Conservation (phyloP, 2,797 vertebrate genomes). For the Lacerta viridis region DNA sequence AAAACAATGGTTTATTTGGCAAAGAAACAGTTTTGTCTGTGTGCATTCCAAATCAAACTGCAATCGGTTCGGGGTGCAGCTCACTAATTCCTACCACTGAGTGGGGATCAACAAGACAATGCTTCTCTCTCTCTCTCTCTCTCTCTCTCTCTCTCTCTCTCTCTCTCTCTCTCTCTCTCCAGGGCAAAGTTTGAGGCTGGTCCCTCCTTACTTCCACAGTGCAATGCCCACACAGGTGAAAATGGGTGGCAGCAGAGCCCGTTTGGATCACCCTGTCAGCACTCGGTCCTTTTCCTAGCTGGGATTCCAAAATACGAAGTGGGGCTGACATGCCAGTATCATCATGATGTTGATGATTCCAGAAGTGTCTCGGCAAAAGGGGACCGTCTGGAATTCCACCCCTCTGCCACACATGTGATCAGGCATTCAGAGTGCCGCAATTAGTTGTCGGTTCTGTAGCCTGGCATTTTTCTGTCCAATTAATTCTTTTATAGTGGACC, state of each 20-base stretch:
- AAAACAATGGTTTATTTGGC: not conserved
- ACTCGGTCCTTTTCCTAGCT: constrained; percentile 78
- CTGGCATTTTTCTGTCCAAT: constrained; percentile 99
- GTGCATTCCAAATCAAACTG: not conserved
- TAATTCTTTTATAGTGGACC: constrained; percentile 98
- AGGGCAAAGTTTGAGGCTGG: not conserved
- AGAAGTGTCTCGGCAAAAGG: constrained; percentile 81
- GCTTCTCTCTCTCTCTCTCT: too few species aligned
- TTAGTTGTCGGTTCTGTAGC: constrained; percentile 96
- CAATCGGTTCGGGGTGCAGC: fast-evolving
- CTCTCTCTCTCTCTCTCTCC: too few species aligned
- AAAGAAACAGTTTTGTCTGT: not conserved
- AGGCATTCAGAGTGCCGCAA: constrained; percentile 93
- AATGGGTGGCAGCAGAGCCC: constrained; percentile 73
- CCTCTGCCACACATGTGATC: constrained; percentile 88
- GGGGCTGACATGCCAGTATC: constrained; percentile 75
- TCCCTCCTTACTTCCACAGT: constrained; percentile 62
- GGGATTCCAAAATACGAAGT: constrained; percentile 79
- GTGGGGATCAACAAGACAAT: not conserved
- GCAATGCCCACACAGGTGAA: constrained; percentile 69
- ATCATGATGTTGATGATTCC: constrained; percentile 66
- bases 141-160: too few species aligned
- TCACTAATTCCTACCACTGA: not conserved
- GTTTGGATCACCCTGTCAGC: constrained; percentile 69
- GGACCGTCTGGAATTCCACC: constrained; percentile 80